phyloP scores from a whole-genome alignment of 1,140 invertebrate species.

The Odontomachus brunneus region DNA sequence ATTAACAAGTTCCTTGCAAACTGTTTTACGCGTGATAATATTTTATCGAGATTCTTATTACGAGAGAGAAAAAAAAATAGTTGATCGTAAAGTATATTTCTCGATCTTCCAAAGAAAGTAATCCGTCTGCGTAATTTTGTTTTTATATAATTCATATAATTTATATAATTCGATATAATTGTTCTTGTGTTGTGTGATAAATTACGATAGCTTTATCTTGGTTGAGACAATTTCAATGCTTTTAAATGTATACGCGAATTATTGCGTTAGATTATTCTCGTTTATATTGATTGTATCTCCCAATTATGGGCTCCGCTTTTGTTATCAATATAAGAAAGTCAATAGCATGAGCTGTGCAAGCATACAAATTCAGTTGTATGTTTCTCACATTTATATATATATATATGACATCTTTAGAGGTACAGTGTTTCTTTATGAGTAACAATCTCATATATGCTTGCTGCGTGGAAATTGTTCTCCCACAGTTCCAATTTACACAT shows the following conservation, averaged over 20 bases:
- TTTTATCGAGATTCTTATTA: conserved; percentile 12
- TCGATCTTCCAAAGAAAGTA: background rate
- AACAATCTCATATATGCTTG: conserved; percentile 30
- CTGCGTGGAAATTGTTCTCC: conserved; percentile 40
- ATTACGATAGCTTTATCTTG: background rate
- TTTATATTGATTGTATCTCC: background rate
- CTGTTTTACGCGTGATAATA: conserved; percentile 11
- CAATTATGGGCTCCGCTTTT: background rate
- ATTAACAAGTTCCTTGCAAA: background rate
- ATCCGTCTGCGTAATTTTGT: background rate
- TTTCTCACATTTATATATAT: background rate
- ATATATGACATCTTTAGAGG: background rate
- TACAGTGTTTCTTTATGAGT: conserved; percentile 5
- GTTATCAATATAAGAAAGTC: conserved; percentile 39
- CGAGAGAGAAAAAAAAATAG: background rate
- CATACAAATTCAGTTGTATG: conserved; percentile 15
- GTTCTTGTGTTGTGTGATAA: conserved; percentile 10
- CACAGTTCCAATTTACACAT: conserved; percentile 15
- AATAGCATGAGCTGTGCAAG: conserved; percentile 28
- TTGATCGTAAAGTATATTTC: background rate
- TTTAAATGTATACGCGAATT: background rate
- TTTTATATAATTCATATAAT: conserved; percentile 29
- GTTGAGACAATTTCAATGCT: background rate
- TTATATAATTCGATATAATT: background rate
- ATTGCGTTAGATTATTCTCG: background rate